A percentile compares a stretch with the other conserved stretches of the same genome.
phyloP scores from a whole-genome alignment of 2,797 vertebrate genomes.

The Poecile montanus region DNA sequence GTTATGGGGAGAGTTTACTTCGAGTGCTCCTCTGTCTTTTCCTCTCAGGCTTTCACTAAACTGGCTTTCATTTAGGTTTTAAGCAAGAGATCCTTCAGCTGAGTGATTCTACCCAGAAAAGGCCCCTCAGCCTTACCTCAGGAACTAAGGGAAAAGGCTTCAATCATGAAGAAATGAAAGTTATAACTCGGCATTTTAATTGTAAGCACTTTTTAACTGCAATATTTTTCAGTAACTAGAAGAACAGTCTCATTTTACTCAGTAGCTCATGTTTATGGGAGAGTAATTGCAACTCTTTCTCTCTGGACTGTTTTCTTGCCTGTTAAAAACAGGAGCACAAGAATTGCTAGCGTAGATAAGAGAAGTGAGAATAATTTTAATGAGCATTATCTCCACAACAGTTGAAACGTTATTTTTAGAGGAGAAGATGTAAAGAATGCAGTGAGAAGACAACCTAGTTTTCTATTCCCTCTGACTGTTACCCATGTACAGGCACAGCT shows the following conservation, averaged over 20 bases:
- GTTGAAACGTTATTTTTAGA: not conserved
- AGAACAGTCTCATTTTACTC: not conserved
- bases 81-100: not conserved
- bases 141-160: not conserved
- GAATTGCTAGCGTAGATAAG: not conserved
- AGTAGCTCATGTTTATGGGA: not conserved
- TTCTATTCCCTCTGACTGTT: not conserved
- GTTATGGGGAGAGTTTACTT: not conserved
- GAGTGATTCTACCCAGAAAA: not conserved
- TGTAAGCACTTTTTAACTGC: not conserved
- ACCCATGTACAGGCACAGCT: not conserved
- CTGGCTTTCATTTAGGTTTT: not conserved
- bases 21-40: accelerated
- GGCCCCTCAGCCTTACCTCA: not conserved
- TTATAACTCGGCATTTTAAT: not conserved
- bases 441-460: not conserved
- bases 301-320: not conserved
- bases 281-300: not conserved
- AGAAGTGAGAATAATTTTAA: not conserved
- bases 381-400: not conserved
- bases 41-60: not conserved
- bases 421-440: not conserved
- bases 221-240: not conserved
- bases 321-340: not conserved
- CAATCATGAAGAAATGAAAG: not conserved